Conservation (phyloP, 2,888 invertebrate species). For the Hipparchia semele region DNA sequence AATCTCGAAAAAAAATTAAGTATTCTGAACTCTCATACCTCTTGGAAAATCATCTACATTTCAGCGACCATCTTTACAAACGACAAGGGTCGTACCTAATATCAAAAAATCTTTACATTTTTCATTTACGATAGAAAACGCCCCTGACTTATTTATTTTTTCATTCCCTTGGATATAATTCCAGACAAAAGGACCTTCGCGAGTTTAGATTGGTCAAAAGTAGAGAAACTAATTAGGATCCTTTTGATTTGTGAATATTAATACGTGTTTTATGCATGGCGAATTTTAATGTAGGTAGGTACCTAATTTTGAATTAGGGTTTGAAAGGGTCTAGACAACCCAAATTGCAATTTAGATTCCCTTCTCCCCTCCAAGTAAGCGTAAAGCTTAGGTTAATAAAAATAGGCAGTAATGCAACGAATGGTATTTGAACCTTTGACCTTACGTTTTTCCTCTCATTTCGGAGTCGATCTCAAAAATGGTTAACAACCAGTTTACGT, state of each 20-base stretch:
- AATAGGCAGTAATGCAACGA: no score
- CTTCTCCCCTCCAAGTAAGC: no score
- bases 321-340: no score
- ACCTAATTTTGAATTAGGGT: no score
- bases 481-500: no score
- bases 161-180: background rate
- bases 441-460: no score
- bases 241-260: background rate
- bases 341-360: no score
- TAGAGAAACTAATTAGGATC: background rate
- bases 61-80: slow-evolving; percentile 2
- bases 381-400: no score
- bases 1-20: no score
- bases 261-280: background rate
- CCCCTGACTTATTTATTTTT: background rate
- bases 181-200: background rate
- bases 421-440: no score
- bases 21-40: background rate
- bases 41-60: slow-evolving; percentile 9
- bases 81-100: slow-evolving; percentile 5
- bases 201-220: background rate
- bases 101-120: slow-evolving; percentile 8
- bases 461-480: no score
- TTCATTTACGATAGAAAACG: slow-evolving; percentile 4
- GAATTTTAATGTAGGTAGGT: no score